Base-by-base conservation (phyloP, 2,888 invertebrate species). In the Zygogramma bicolorata region DNA sequence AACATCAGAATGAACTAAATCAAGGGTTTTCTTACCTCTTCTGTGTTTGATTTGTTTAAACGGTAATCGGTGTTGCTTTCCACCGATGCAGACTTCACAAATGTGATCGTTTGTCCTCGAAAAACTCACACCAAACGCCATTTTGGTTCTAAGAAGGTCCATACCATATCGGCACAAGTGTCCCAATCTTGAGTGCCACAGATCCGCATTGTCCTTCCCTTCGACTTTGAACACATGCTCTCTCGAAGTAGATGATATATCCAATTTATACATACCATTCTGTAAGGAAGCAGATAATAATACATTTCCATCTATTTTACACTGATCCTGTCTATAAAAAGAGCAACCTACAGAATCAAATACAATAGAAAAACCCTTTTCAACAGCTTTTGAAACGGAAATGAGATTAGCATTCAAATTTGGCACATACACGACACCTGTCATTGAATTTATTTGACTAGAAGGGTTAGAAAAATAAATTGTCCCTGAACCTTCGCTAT, bases 371-470 rank as follows among this genome's bases (percentile, higher is more conserved):
- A 62, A 62, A 62, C 40, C 34, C 18, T 62, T 62, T 20, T 10
- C 34, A n/a, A 46, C 40, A 22, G 22, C 34, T 62, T 38, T 62
- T 42, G 42, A 62, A 62, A 62, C 62, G 25, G 42, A 62, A 38
- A 62, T 40, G 31, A 3, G 40, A 40, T 25, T 59, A 3, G 31
- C 34, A 59, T 59, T 59, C n/a, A 15, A 59, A 59, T 59, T 59
- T 29, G 2, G 31, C 3, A 63, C 46, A 46, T 42, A 25, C 25
- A 63, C 18, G 15, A 46, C 27, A 63, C 27, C 29, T 46, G 25
- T n/a, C 13, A 63, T 63, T 46, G 27, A 46, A n/a, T 18, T 25
- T 18, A 42, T 27, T 29, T 49, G 25, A 27, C 25, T 2, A 10
- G 42, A 46, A 25, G 22, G 27, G 15, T 42, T 20, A n/a, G 27